These are phyloP conservation scores for Eilema depressum DNA, from an alignment of 2,888 invertebrate genomes.

Conservation along the genomic window DNA sequence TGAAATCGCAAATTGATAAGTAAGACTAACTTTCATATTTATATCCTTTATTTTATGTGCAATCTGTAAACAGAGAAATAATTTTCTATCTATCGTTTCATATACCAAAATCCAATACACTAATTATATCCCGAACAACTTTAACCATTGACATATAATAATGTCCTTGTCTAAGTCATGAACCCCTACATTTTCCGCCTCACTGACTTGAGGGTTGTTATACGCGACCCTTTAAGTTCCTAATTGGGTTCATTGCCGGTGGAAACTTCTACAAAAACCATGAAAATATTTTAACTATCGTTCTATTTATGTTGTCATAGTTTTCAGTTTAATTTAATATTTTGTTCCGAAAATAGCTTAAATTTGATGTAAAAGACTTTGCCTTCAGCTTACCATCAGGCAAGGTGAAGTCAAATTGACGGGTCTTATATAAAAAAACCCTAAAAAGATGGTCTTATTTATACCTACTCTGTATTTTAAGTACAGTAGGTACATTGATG, in stretches of 20 bases:
- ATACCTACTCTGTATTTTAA: too few species aligned
- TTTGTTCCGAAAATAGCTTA: background rate
- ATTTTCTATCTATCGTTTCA: background rate
- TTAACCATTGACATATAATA: slow-evolving; percentile 52
- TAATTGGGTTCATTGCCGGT: slow-evolving; percentile 67
- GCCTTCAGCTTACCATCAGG: too few species aligned
- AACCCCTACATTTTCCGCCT: slow-evolving; percentile 54
- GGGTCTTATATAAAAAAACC: too few species aligned
- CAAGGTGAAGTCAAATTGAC: too few species aligned
- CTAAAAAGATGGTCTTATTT: too few species aligned
- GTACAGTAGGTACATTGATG: too few species aligned
- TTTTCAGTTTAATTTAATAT: slow-evolving; percentile 7
- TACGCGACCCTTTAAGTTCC: slow-evolving; percentile 60
- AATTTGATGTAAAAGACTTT: too few species aligned
- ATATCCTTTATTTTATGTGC: too few species aligned
- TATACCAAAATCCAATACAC: slow-evolving; percentile 9
- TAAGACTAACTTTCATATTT: too few species aligned
- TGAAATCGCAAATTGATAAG: too few species aligned
- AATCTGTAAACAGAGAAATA: too few species aligned
- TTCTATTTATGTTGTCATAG: slow-evolving; percentile 29
- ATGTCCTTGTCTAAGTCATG: slow-evolving; percentile 45
- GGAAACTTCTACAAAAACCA: slow-evolving; percentile 57
- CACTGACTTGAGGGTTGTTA: slow-evolving; percentile 51
- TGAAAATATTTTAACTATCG: slow-evolving; percentile 42
- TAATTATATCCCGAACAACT: slow-evolving; percentile 33